A percentile compares a stretch with the other conserved stretches of the same genome.
phyloP scores from a whole-genome alignment of 2,797 vertebrate species.

The Macrochelys suwanniensis region DNA sequence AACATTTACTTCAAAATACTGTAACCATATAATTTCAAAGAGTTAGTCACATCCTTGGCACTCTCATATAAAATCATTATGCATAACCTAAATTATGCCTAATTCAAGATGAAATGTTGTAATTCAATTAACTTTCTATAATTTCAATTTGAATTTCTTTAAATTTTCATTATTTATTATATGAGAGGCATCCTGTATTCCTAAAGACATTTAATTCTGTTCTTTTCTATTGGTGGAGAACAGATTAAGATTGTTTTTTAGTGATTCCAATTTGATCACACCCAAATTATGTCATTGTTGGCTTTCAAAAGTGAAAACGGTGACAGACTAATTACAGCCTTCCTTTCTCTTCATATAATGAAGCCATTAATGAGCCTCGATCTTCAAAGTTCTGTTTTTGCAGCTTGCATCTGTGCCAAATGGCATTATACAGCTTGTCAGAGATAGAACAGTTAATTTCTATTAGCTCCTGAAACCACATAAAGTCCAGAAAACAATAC shows the following conservation, averaged over 20 bases:
- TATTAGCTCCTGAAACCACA: slow-evolving; percentile 30
- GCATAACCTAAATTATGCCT: not conserved
- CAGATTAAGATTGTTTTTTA: not conserved
- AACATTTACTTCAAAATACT: not conserved
- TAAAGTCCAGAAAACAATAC: slow-evolving; percentile 24
- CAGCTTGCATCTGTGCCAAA: slow-evolving; percentile 33
- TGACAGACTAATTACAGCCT: slow-evolving; percentile 40
- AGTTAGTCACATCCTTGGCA: not conserved
- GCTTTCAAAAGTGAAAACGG: slow-evolving; percentile 53
- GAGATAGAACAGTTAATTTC: slow-evolving; percentile 43
- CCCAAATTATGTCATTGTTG: slow-evolving; percentile 5
- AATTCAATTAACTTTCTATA: not conserved
- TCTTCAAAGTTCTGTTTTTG: slow-evolving; percentile 36
- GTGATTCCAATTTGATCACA: slow-evolving; percentile 49
- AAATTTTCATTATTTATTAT: not conserved
- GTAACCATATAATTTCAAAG: not conserved
- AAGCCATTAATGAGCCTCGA: slow-evolving; percentile 39
- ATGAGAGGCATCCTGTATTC: not conserved
- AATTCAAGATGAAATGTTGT: not conserved
- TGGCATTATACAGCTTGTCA: not conserved
- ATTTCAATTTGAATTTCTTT: too few relatives aligned
- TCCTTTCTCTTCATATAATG: slow-evolving; percentile 35
- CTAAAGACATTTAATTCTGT: not conserved
- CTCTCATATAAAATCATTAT: not conserved
- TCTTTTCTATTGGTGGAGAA: not conserved